phyloP scores from a whole-genome alignment of 1,140 invertebrate species.

The Formica exsecta region DNA sequence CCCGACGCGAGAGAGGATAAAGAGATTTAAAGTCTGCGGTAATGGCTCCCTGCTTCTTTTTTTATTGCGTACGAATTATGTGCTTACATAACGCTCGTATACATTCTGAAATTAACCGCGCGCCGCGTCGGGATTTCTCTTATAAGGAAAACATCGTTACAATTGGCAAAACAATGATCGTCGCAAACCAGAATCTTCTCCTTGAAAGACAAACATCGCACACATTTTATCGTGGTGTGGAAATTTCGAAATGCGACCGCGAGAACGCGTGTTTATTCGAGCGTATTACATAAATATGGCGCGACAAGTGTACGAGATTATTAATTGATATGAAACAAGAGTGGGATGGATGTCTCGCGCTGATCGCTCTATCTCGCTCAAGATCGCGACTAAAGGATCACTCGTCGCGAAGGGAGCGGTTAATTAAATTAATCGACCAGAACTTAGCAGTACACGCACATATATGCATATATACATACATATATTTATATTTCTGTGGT shows the following conservation, averaged over 20 bases:
- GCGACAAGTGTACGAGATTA: constrained; percentile 50
- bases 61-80: constrained; percentile 21
- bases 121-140: constrained; percentile 34
- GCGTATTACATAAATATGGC: constrained; percentile 57
- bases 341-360: constrained; percentile 28
- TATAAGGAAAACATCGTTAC: constrained; percentile 40
- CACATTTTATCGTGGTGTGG: background rate
- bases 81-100: constrained; percentile 26
- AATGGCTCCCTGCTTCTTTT: background rate
- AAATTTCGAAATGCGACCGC: constrained; percentile 32
- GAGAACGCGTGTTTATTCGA: constrained; percentile 48
- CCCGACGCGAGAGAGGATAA: constrained; percentile 37
- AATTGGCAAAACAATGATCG: constrained; percentile 26
- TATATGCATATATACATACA: no score
- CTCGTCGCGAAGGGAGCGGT: constrained; percentile 33
- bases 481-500: constrained; percentile 39
- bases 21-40: constrained; percentile 36
- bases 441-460: constrained; percentile 4
- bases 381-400: constrained; percentile 32
- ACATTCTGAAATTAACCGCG: constrained; percentile 18
- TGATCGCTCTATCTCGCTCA: constrained; percentile 55
- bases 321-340: constrained; percentile 57
- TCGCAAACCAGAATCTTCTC: constrained; percentile 42
- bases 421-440: constrained; percentile 63
- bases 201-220: background rate